Evolutionary conservation across 2,113 vertebrate genomes (phyloP).

Genomic region (Sialia sialis): DNA sequence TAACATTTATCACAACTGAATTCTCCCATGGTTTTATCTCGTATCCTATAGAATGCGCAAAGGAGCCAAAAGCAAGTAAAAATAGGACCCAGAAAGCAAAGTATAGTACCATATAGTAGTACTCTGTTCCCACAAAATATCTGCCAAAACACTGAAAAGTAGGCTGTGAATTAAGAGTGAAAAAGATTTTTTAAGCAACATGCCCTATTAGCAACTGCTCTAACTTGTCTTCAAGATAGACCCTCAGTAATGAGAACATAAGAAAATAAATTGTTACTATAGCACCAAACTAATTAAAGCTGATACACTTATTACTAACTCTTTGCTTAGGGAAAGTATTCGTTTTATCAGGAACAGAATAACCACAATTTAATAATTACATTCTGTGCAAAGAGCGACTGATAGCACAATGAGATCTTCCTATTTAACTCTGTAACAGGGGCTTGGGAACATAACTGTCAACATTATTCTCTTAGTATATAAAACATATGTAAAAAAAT

Average conservation of each 20-base stretch:
- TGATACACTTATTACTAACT: background rate
- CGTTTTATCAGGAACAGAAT: background rate
- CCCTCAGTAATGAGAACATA: background rate
- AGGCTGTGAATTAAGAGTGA: background rate
- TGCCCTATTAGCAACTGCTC: background rate
- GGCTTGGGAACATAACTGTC: background rate
- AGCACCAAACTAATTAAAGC: background rate
- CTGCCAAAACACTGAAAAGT: background rate
- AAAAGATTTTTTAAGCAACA: background rate
- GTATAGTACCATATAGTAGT: background rate
- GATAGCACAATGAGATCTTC: background rate
- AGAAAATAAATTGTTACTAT: background rate
- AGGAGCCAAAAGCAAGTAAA: background rate
- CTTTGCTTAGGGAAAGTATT: background rate
- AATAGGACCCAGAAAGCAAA: background rate
- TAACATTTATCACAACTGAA: background rate
- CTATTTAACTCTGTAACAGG: background rate
- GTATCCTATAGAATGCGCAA: background rate
- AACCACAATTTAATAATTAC: constrained; percentile 8
- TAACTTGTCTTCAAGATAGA: background rate
- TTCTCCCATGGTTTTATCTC: background rate
- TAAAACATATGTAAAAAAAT: background rate
- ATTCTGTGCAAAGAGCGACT: background rate
- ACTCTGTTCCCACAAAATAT: background rate
- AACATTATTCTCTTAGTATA: background rate